Conservation (phyloP, 37 sponge, comb jelly and placozoan species). For the Theonella swinhoei region DNA sequence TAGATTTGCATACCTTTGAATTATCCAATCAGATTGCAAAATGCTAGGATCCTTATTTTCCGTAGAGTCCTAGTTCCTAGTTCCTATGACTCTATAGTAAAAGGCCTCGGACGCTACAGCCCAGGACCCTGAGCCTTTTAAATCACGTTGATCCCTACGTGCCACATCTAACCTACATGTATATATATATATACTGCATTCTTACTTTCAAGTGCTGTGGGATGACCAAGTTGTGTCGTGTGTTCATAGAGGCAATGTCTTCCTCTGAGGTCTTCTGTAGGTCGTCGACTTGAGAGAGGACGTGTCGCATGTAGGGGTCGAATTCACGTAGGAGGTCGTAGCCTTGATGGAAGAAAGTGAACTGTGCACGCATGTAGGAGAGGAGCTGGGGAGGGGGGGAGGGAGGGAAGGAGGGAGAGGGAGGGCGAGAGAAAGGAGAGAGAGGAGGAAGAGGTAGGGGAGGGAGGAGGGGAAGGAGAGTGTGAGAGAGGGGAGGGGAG, state of each 20-base stretch:
- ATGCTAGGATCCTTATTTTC: no score
- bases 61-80: no score
- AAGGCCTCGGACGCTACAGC: no score
- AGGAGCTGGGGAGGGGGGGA: conserved; percentile 50
- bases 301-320: conserved; percentile 52
- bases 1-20: no score
- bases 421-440: background rate
- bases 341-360: conserved; percentile 71
- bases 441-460: background rate
- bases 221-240: conserved; percentile 51
- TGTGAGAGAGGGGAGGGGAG: background rate
- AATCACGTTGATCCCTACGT: no score
- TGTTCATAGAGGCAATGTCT: conserved; percentile 33
- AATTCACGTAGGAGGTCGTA: conserved; percentile 57
- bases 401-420: background rate
- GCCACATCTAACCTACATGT: no score
- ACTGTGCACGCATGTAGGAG: conserved; percentile 54
- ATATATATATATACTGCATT: no score
- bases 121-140: no score
- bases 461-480: background rate
- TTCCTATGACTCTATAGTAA: no score
- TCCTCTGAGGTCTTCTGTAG: conserved; percentile 29
- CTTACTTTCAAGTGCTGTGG: conserved; percentile 56
- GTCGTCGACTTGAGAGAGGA: conserved; percentile 36
- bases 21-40: no score